Percentiles rank a stretch among this genome's conserved stretches.
These are phyloP conservation scores for Podarcis cretensis DNA, from an alignment of 2,113 vertebrate genomes.

Conservation along the genomic window DNA sequence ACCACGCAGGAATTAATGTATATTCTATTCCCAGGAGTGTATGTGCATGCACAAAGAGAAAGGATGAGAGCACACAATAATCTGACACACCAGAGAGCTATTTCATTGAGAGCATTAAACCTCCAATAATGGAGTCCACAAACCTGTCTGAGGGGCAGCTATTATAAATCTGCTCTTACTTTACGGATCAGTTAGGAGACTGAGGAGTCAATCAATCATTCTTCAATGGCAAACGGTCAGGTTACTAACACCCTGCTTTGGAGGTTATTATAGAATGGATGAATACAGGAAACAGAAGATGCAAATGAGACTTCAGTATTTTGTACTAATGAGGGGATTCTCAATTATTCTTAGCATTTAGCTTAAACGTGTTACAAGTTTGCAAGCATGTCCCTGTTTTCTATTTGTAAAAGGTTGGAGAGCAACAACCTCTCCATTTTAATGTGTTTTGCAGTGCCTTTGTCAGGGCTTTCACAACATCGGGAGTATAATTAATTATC, in stretches of 20 bases:
- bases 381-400: background rate
- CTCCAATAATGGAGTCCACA: background rate
- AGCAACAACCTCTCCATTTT: background rate
- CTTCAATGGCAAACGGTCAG: background rate
- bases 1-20: background rate
- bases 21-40: background rate
- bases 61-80: too few relatives aligned
- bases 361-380: background rate
- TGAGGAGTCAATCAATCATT: background rate
- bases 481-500: conserved; percentile 9
- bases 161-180: background rate
- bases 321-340: background rate
- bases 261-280: background rate
- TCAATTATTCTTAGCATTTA: background rate
- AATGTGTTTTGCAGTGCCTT: conserved; percentile 22
- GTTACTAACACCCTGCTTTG: background rate
- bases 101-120: background rate
- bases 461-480: background rate
- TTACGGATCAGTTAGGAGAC: background rate
- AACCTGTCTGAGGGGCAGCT: background rate
- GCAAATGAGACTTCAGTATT: background rate
- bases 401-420: background rate
- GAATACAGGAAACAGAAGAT: too few relatives aligned
- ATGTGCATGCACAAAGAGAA: too few relatives aligned
- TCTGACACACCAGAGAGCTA: too few relatives aligned